Conservation (phyloP, 2,113 vertebrate genomes). For the Tapirus terrestris region DNA sequence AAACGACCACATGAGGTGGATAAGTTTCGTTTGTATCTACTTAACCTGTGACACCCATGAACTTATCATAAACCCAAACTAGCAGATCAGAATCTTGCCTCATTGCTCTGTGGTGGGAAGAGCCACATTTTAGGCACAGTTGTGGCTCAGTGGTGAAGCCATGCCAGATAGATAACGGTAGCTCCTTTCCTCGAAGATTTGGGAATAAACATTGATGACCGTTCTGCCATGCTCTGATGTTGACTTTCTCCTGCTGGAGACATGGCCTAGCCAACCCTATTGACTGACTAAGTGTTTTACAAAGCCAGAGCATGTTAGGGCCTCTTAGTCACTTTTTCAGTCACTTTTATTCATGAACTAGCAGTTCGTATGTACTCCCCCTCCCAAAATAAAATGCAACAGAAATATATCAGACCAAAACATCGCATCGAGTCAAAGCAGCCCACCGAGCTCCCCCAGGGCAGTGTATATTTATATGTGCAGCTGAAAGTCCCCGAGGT, state of each 20-base stretch:
- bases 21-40: background rate
- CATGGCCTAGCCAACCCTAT: background rate
- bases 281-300: background rate
- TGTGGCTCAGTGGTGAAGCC: background rate
- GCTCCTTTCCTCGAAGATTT: background rate
- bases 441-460: background rate
- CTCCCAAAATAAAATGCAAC: background rate
- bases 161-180: background rate
- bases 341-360: background rate
- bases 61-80: background rate
- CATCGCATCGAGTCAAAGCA: background rate
- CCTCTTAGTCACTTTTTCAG: background rate
- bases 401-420: background rate
- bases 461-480: background rate
- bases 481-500: background rate
- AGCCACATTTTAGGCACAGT: background rate
- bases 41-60: background rate
- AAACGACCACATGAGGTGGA: background rate
- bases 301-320: background rate
- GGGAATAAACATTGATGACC: background rate
- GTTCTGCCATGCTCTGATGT: background rate
- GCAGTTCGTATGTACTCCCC: background rate
- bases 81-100: background rate
- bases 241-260: background rate
- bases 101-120: background rate